Percentiles rank a stretch among this genome's conserved stretches.
phyloP scores from a whole-genome alignment of 1,140 invertebrate genomes.

The Nixonia krombeini region DNA sequence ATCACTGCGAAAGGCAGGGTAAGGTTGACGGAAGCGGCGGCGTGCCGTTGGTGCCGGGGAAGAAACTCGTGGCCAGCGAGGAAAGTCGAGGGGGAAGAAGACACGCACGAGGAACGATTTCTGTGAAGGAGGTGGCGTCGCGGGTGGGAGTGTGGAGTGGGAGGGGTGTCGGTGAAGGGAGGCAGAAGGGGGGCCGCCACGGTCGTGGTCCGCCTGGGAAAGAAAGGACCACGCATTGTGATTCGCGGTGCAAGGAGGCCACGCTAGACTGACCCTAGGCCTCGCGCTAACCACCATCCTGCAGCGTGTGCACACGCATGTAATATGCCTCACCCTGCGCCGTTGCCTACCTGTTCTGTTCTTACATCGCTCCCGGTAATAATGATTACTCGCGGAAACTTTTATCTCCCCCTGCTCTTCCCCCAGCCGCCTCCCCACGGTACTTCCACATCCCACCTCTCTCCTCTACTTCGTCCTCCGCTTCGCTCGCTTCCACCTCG shows the following conservation, averaged over 20 bases:
- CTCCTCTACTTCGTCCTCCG: neutral
- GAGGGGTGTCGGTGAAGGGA: constrained; percentile 29
- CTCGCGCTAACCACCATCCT: constrained; percentile 64
- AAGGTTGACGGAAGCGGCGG: too few relatives aligned
- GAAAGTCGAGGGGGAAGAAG: constrained; percentile 18
- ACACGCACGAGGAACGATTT: constrained; percentile 4
- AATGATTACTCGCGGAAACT: constrained; percentile 38
- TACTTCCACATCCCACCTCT: too few relatives aligned
- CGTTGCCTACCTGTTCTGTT: constrained; percentile 18
- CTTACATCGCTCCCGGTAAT: constrained; percentile 29
- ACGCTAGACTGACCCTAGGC: constrained; percentile 70
- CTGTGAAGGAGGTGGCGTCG: constrained; percentile 16
- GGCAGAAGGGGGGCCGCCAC: constrained; percentile 61
- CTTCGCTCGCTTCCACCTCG: too few relatives aligned
- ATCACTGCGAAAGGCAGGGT: too few relatives aligned
- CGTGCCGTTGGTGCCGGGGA: too few relatives aligned
- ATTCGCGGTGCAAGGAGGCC: constrained; percentile 60
- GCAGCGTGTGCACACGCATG: constrained; percentile 48
- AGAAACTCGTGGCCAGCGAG: constrained; percentile 2
- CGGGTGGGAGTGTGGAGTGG: constrained; percentile 7
- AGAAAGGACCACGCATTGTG: constrained; percentile 63
- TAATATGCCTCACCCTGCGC: constrained; percentile 34
- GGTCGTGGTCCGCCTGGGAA: constrained; percentile 71
- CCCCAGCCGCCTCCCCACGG: neutral
- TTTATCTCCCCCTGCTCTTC: constrained; percentile 4